phyloP scores from a whole-genome alignment of 1,140 invertebrate species.

The Paraescarpia echinospica region DNA sequence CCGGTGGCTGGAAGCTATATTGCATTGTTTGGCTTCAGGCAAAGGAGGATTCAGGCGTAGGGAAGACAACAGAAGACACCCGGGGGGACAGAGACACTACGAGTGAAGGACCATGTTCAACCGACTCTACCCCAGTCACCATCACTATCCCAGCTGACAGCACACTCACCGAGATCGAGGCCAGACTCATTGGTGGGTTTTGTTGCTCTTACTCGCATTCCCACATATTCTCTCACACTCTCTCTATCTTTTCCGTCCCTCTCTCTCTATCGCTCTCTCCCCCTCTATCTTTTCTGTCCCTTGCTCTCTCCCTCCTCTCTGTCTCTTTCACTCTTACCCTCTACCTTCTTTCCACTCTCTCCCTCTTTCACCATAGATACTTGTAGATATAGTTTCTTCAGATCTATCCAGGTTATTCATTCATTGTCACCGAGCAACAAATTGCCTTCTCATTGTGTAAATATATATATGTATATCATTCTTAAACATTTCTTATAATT shows the following conservation, averaged over 20 bases:
- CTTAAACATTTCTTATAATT: no score
- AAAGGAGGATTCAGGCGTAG: not conserved
- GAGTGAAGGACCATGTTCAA: constrained; percentile 23
- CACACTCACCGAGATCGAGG: constrained; percentile 56
- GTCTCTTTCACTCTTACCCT: not conserved
- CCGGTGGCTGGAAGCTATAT: not conserved
- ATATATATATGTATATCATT: no score
- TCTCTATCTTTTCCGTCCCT: no score
- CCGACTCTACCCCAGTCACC: not conserved
- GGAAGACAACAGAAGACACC: not conserved
- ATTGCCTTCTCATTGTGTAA: no score
- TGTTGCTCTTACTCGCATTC: no score
- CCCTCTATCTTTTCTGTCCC: not conserved
- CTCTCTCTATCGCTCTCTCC: not conserved
- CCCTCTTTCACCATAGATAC: no score
- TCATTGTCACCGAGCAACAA: no score
- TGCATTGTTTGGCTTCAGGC: not conserved
- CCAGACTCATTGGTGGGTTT: constrained; percentile 55
- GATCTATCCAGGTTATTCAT: no score
- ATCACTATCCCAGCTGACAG: constrained; percentile 29
- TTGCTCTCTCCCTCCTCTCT: not conserved
- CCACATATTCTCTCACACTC: no score
- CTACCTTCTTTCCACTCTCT: not conserved
- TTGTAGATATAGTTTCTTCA: no score
- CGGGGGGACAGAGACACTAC: constrained; percentile 16